Conservation (phyloP, 2,113 vertebrate genomes). For the Stercorarius parasiticus region DNA sequence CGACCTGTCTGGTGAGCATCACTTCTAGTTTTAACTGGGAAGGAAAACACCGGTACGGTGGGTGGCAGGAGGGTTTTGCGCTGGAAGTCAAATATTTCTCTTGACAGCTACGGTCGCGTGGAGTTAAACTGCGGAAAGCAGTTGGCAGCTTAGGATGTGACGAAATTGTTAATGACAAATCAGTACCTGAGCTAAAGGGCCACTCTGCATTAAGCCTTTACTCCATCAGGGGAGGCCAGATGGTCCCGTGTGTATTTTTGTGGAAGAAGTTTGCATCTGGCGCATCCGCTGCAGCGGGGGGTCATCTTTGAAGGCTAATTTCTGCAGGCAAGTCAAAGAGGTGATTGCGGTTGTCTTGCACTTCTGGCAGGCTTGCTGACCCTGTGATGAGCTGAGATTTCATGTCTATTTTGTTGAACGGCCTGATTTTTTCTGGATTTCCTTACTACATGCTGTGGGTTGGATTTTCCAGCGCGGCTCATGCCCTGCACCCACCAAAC, state of each 20-base stretch:
- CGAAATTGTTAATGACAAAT: neutral
- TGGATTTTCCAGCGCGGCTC: neutral
- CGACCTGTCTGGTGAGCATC: slow-evolving; percentile 40
- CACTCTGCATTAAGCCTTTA: neutral
- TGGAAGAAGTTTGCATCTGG: neutral
- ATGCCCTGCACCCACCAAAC: accelerated
- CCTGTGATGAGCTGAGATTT: neutral
- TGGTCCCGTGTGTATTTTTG: neutral
- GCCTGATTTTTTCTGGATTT: neutral
- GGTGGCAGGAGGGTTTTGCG: neutral
- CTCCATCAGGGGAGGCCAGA: neutral
- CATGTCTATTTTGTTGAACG: neutral
- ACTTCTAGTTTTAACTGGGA: slow-evolving; percentile 14
- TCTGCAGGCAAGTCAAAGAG: neutral
- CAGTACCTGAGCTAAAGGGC: neutral
- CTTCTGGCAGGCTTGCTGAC: neutral
- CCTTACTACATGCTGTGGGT: neutral
- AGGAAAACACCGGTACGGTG: neutral
- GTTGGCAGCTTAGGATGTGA: neutral
- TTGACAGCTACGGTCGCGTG: neutral
- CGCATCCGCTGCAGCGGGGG: accelerated
- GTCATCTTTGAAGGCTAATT: neutral
- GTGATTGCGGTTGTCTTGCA: neutral
- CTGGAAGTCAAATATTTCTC: neutral
- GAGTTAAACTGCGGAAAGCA: neutral